Percentiles rank a stretch among this genome's conserved stretches.
Conservation (phyloP, 2,888 invertebrate genomes). For the Euphydryas editha region DNA sequence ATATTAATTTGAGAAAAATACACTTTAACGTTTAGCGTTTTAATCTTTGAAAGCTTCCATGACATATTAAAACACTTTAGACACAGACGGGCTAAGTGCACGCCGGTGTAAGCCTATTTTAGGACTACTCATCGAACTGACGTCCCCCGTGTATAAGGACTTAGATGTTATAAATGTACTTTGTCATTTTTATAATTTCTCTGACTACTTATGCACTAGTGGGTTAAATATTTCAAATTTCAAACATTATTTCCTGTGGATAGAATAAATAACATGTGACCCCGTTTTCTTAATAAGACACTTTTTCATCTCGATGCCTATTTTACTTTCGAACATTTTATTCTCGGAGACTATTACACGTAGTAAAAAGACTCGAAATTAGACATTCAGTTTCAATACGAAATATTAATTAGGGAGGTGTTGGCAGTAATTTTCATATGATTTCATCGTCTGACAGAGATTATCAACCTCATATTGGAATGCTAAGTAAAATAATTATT, state of each 20-base stretch:
- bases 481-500: too few species aligned
- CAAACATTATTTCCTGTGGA: not conserved
- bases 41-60: constrained; percentile 35
- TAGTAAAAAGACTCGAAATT: too few species aligned
- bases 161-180: constrained; percentile 20
- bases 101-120: constrained; percentile 39
- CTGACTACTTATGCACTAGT: not conserved
- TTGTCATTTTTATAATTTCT: constrained; percentile 6
- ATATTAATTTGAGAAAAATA: constrained; percentile 14
- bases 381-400: too few species aligned
- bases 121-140: constrained; percentile 32
- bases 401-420: too few species aligned
- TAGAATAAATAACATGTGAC: too few species aligned
- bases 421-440: too few species aligned
- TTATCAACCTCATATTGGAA: too few species aligned
- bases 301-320: too few species aligned
- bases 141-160: constrained; percentile 22
- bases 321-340: too few species aligned
- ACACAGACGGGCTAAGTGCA: constrained; percentile 39
- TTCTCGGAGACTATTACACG: too few species aligned
- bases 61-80: constrained; percentile 37
- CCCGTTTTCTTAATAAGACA: too few species aligned
- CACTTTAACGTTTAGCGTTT: constrained; percentile 22
- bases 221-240: not conserved
- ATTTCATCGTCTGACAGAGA: too few species aligned